Evolutionary conservation across 2,888 invertebrate genomes (phyloP).

Genomic region (Temnothorax unifasciatus): DNA sequence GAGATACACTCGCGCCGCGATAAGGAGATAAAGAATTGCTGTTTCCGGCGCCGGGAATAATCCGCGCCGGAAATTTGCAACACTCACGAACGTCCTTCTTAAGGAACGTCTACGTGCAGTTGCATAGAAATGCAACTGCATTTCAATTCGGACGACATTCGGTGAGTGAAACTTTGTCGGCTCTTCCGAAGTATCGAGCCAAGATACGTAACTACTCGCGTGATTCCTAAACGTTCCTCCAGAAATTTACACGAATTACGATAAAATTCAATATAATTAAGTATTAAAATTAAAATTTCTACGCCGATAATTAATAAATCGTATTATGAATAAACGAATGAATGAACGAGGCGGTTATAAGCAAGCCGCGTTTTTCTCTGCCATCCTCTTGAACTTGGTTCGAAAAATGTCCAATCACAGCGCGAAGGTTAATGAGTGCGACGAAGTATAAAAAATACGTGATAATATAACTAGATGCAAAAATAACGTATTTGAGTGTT

Average conservation of each 20-base stretch:
- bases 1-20: slow-evolving; percentile 16
- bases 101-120: slow-evolving; percentile 51
- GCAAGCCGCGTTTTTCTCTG: background rate
- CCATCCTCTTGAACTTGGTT: background rate
- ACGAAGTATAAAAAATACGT: background rate
- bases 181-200: slow-evolving; percentile 22
- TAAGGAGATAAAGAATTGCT: slow-evolving; percentile 41
- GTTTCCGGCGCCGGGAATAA: slow-evolving; percentile 21
- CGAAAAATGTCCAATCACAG: background rate
- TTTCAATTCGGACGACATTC: slow-evolving; percentile 49
- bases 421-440: background rate
- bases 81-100: slow-evolving; percentile 26
- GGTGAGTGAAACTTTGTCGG: slow-evolving; percentile 35
- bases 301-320: background rate
- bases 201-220: slow-evolving; percentile 8
- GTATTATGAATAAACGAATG: slow-evolving; percentile 15
- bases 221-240: background rate
- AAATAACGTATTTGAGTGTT: background rate
- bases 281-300: background rate
- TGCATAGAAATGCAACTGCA: slow-evolving; percentile 52
- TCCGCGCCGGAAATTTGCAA: slow-evolving; percentile 34
- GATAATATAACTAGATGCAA: background rate
- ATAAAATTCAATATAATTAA: background rate
- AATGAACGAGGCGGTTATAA: background rate
- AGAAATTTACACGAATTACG: slow-evolving; percentile 2